A percentile compares a stretch with the other conserved stretches of the same genome.
These are phyloP conservation scores for Drosophila ananassae DNA, from an alignment of 1,140 invertebrate species.

Conservation along the genomic window DNA sequence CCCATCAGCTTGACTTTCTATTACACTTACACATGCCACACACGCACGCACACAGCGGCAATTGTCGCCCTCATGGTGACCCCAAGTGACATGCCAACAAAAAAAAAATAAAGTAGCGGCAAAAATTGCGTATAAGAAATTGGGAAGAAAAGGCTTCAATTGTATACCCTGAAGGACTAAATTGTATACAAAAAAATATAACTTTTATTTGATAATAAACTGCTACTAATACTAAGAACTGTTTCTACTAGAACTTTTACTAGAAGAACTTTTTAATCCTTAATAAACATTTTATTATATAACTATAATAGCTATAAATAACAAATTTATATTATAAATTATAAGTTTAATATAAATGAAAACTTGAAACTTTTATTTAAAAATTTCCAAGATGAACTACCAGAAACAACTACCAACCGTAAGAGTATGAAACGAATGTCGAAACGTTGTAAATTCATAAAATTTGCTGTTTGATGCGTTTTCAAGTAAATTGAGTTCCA, in stretches of 20 bases:
- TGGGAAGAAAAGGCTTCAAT: background rate
- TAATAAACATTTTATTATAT: no score
- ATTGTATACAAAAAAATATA: background rate
- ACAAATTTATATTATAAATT: no score
- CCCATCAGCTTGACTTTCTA: conserved; percentile 76
- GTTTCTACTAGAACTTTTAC: no score
- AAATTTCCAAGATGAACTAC: no score
- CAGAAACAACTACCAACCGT: background rate
- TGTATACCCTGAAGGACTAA: background rate
- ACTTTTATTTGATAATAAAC: no score
- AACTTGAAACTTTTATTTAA: no score
- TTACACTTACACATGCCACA: conserved; percentile 77
- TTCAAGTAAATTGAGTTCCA: conserved; percentile 82
- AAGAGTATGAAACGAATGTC: conserved; percentile 41
- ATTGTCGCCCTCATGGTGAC: conserved; percentile 76
- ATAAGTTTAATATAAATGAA: no score
- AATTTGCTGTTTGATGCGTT: conserved; percentile 82
- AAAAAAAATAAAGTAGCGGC: conserved; percentile 4
- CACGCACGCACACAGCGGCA: conserved; percentile 49
- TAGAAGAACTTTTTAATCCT: no score
- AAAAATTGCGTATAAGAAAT: background rate
- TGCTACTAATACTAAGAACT: no score
- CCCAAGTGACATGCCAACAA: conserved; percentile 58
- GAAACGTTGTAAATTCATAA: conserved; percentile 82
- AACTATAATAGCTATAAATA: no score